Evolutionary conservation across 1,140 invertebrate species (phyloP).

Genomic region (Achatina immaculata): DNA sequence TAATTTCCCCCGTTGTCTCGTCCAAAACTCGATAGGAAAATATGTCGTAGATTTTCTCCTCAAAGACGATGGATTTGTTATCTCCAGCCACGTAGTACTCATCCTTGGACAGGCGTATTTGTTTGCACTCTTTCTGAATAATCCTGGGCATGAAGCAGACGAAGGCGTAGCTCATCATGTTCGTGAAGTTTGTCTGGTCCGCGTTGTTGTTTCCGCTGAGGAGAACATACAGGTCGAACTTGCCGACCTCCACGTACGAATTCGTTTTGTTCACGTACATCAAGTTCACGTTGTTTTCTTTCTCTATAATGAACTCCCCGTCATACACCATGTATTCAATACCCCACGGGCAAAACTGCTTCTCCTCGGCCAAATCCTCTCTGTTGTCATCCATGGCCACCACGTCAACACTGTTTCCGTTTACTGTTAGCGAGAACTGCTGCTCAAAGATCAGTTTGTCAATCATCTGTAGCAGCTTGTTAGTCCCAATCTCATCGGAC

Average conservation of each 20-base stretch:
- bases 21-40: constrained; percentile 54
- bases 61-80: constrained; percentile 53
- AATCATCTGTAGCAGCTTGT: constrained; percentile 48
- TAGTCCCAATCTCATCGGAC: constrained; percentile 32
- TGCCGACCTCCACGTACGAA: constrained; percentile 49
- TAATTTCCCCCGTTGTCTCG: constrained; percentile 41
- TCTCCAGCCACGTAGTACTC: constrained; percentile 65
- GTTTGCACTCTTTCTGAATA: constrained; percentile 57
- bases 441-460: constrained; percentile 43
- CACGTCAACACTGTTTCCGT: constrained; percentile 51
- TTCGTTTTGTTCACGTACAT: constrained; percentile 57
- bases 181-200: constrained; percentile 38
- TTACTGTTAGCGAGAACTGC: constrained; percentile 54
- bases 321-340: constrained; percentile 10
- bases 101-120: constrained; percentile 67
- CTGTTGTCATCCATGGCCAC: constrained; percentile 25
- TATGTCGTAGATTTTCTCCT: constrained; percentile 48
- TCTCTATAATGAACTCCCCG: constrained; percentile 14
- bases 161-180: constrained; percentile 48
- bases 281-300: not conserved
- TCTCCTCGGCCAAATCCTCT: constrained; percentile 30
- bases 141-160: constrained; percentile 60
- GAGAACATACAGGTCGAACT: constrained; percentile 59
- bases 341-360: constrained; percentile 16
- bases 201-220: constrained; percentile 48